phyloP scores from a whole-genome alignment of 2,888 invertebrate species.

The Cephus runcator region DNA sequence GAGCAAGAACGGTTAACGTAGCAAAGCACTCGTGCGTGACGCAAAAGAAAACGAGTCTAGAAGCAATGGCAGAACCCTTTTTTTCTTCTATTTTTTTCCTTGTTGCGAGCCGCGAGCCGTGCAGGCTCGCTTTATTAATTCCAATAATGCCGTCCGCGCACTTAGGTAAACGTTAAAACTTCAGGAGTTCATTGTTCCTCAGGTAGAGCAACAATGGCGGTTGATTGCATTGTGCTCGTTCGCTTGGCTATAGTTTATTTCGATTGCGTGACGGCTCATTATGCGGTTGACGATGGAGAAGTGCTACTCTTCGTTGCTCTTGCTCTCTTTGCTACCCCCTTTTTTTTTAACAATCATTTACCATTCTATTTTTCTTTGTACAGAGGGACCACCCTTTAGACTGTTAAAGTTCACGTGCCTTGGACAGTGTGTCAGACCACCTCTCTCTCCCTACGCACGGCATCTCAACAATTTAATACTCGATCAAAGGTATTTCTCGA shows the following conservation, averaged over 20 bases:
- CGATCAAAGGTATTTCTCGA: conserved; percentile 1
- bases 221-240: conserved; percentile 38
- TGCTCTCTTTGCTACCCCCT: background rate
- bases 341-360: background rate
- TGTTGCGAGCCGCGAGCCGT: background rate
- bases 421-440: background rate
- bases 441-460: background rate
- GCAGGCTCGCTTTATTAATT: conserved; percentile 20
- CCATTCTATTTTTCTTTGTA: background rate
- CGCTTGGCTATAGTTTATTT: conserved; percentile 3
- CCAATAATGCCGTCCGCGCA: conserved; percentile 33
- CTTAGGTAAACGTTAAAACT: conserved; percentile 36
- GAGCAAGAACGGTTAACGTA: background rate
- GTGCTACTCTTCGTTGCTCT: background rate
- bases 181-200: conserved; percentile 19
- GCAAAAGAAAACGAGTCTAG: background rate
- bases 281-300: background rate
- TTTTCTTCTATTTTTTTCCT: background rate
- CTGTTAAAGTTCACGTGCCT: background rate
- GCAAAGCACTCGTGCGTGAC: background rate
- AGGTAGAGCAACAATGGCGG: conserved; percentile 36
- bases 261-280: background rate
- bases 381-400: background rate
- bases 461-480: background rate
- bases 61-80: background rate